Conservation (phyloP, 2,113 vertebrate genomes). For the Entosphenus tridentatus region DNA sequence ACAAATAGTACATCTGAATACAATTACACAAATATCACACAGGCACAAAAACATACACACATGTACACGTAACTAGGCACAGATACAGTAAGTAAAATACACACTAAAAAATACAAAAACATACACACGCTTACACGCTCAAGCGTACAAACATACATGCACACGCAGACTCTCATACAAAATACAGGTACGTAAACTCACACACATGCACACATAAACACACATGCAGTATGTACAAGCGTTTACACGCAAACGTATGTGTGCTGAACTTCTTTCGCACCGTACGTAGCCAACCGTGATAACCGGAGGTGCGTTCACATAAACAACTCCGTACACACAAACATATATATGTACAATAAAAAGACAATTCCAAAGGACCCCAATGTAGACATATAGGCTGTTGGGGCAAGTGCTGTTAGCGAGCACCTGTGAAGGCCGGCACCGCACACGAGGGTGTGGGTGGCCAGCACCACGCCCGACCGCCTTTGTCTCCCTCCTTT, state of each 20-base stretch:
- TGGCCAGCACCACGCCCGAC: too few relatives aligned
- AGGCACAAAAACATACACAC: too few relatives aligned
- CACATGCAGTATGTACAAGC: background rate
- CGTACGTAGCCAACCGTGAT: too few relatives aligned
- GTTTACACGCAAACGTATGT: background rate
- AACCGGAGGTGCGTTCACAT: background rate
- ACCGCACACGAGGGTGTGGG: too few relatives aligned
- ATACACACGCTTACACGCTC: background rate
- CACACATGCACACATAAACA: background rate
- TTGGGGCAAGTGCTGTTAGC: too few relatives aligned
- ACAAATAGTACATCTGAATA: background rate
- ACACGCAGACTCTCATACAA: background rate
- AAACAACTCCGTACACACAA: background rate
- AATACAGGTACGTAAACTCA: background rate
- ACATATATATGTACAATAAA: background rate
- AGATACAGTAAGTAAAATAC: background rate
- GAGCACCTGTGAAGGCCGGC: too few relatives aligned
- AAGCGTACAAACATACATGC: background rate
- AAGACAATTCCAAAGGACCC: background rate
- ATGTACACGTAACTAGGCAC: background rate
- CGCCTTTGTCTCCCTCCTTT: too few relatives aligned
- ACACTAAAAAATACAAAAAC: background rate
- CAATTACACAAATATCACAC: background rate
- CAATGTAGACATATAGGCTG: too few relatives aligned
- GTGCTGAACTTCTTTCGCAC: too few relatives aligned